Evolutionary conservation across 2,113 vertebrate genomes (phyloP).

Genomic region (Sardina pilchardus): DNA sequence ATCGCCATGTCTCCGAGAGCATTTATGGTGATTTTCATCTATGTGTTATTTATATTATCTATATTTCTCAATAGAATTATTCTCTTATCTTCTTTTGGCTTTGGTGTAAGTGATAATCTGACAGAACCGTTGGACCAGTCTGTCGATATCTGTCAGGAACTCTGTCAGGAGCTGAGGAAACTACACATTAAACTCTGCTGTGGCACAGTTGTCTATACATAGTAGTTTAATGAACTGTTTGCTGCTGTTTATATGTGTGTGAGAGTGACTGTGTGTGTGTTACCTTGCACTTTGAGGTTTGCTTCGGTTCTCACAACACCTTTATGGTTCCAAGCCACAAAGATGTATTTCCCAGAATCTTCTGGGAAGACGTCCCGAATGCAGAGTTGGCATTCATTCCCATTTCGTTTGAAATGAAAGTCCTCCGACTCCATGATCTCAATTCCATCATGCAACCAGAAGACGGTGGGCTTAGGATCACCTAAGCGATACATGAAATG

Average conservation of each 20-base stretch:
- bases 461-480: background rate
- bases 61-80: too few relatives aligned
- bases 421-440: background rate
- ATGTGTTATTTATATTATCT: background rate
- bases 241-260: background rate
- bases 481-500: background rate
- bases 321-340: conserved; percentile 11
- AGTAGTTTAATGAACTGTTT: too few relatives aligned
- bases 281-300: background rate
- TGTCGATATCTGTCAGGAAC: background rate
- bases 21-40: background rate
- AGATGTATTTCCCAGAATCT: conserved; percentile 2
- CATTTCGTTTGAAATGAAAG: background rate
- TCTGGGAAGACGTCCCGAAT: conserved; percentile 5
- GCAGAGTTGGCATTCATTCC: background rate
- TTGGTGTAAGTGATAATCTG: background rate
- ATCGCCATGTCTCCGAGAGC: background rate
- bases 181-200: too few relatives aligned
- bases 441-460: background rate
- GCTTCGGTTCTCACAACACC: background rate
- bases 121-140: too few relatives aligned
- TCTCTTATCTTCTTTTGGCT: background rate
- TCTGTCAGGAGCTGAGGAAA: too few relatives aligned
- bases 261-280: background rate
- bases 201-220: too few relatives aligned